Conservation (phyloP, 1,140 invertebrate genomes). For the Leptinotarsa undecemlineata region DNA sequence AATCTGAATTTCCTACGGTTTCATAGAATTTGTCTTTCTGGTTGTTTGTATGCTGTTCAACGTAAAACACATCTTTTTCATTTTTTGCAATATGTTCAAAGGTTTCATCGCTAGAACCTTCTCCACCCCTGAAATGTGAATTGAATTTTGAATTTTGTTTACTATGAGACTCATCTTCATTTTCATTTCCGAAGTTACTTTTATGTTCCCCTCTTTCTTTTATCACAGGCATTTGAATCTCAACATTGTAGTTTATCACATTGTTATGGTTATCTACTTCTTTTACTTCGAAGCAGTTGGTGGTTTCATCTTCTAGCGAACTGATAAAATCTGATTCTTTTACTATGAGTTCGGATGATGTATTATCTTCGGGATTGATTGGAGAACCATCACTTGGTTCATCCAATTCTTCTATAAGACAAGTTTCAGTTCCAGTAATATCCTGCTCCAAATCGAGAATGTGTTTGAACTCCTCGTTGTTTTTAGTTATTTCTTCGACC, state of each 20-base stretch:
- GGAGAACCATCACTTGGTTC: not conserved
- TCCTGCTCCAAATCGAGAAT: too few relatives aligned
- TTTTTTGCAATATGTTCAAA: too few relatives aligned
- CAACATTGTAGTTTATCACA: not conserved
- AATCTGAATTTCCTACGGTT: too few relatives aligned
- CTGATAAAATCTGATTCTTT: not conserved
- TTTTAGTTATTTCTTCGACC: conserved; percentile 8
- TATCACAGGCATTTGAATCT: conserved; percentile 12
- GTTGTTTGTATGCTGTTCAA: too few relatives aligned
- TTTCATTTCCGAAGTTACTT: not conserved
- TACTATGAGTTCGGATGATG: not conserved
- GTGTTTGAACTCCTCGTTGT: not conserved
- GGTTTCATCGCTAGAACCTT: too few relatives aligned
- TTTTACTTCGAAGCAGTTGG: not conserved
- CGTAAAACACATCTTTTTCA: too few relatives aligned
- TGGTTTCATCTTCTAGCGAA: not conserved
- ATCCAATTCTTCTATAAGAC: not conserved
- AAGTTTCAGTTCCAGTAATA: too few relatives aligned
- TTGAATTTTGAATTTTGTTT: too few relatives aligned
- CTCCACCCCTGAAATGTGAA: too few relatives aligned
- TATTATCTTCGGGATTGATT: too few relatives aligned
- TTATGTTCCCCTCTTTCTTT: not conserved
- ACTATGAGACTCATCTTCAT: not conserved
- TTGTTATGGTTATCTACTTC: not conserved
- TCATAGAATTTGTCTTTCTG: too few relatives aligned